Conservation (phyloP, 2,113 vertebrate genomes). For the Puntigrus tetrazona region DNA sequence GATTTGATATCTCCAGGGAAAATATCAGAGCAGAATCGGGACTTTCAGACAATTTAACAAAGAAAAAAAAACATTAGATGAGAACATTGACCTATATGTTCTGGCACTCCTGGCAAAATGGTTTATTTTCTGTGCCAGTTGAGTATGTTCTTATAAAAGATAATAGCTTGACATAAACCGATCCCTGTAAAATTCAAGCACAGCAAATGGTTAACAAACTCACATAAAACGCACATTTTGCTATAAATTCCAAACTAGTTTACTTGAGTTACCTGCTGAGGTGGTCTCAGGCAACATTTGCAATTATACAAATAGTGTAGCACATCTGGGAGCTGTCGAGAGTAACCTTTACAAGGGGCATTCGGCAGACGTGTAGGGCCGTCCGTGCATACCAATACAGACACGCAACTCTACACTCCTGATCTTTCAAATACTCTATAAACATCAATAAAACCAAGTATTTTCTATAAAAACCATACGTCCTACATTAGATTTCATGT, state of each 20-base stretch:
- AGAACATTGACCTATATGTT: constrained; percentile 12
- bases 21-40: not conserved
- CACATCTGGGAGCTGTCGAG: constrained; percentile 57
- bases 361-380: constrained; percentile 24
- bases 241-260: constrained; percentile 47
- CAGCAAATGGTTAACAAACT: constrained; percentile 28
- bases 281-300: constrained; percentile 44
- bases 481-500: not conserved
- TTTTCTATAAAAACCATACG: not conserved
- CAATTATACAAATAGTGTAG: constrained; percentile 47
- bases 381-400: constrained; percentile 49
- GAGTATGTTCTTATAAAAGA: constrained; percentile 36
- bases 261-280: constrained; percentile 31
- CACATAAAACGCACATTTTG: constrained; percentile 24
- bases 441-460: not conserved
- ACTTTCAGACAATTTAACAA: not conserved
- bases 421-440: not conserved
- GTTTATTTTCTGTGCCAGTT: not conserved
- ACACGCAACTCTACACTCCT: not conserved
- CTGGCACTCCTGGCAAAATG: constrained; percentile 2
- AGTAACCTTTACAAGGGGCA: constrained; percentile 52
- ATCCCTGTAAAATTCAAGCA: constrained; percentile 34
- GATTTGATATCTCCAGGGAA: not conserved
- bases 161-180: constrained; percentile 31
- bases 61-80: not conserved